These are phyloP conservation scores for Babylonia areolata DNA, from an alignment of 1,140 invertebrate species.

Conservation along the genomic window DNA sequence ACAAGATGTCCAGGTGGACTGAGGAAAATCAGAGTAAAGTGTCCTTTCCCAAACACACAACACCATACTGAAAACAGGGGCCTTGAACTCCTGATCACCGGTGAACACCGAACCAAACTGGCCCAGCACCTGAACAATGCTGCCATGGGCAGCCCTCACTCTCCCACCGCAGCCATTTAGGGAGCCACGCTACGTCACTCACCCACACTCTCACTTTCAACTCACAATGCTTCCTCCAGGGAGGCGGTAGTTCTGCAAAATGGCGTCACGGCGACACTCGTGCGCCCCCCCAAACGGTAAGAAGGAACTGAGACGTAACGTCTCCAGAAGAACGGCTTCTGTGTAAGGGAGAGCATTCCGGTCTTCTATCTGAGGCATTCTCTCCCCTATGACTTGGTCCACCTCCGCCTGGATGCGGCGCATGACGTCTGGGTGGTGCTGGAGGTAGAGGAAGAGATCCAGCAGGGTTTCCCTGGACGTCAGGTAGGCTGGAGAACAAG, in stretches of 20 bases:
- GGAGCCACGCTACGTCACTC: too few species aligned
- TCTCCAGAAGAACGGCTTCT: conserved; percentile 59
- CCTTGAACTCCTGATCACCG: too few species aligned
- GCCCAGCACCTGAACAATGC: too few species aligned
- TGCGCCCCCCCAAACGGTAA: conserved; percentile 70
- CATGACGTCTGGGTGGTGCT: conserved; percentile 72
- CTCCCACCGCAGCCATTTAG: too few species aligned
- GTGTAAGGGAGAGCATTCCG: conserved; percentile 59
- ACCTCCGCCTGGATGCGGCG: conserved; percentile 49
- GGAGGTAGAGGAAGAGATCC: conserved; percentile 54
- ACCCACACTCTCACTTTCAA: background rate
- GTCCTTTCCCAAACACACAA: too few species aligned
- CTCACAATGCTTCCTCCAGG: conserved; percentile 28
- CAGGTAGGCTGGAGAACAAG: conserved; percentile 33
- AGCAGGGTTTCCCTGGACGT: conserved; percentile 50
- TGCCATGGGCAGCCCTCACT: too few species aligned
- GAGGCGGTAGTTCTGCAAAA: background rate
- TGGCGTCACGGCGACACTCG: conserved; percentile 15
- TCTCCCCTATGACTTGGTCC: conserved; percentile 37
- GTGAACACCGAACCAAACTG: too few species aligned
- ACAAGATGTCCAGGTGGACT: too few species aligned
- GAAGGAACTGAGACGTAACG: conserved; percentile 55
- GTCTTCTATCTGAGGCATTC: conserved; percentile 40
- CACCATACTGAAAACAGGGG: too few species aligned
- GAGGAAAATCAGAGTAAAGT: too few species aligned